A percentile compares a stretch with the other conserved stretches of the same genome.
These are phyloP conservation scores for Caracal caracal DNA, from an alignment of 2,113 vertebrate species.

Conservation along the genomic window DNA sequence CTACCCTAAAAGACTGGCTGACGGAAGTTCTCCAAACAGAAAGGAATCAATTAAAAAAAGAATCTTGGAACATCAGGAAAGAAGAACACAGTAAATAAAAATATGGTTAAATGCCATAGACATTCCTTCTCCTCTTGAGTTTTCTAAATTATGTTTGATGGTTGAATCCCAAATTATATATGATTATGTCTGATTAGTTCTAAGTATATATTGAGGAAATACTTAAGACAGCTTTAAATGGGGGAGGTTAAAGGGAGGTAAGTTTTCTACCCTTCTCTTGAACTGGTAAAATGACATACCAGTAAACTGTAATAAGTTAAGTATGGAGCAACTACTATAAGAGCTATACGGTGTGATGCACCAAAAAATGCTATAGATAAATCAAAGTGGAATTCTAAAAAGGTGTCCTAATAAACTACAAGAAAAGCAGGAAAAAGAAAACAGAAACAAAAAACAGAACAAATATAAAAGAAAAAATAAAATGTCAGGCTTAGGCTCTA, in stretches of 20 bases:
- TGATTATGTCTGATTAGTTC: neutral
- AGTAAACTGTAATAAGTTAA: neutral
- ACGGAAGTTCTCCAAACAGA: neutral
- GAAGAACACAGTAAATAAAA: neutral
- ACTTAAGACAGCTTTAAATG: neutral
- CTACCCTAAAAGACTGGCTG: neutral
- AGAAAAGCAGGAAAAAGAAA: neutral
- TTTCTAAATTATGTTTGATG: conserved; percentile 23
- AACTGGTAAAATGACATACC: neutral
- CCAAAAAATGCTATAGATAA: neutral
- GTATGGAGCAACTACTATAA: neutral
- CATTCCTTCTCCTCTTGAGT: neutral
- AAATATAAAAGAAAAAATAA: neutral
- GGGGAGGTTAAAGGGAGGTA: neutral
- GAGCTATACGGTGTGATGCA: neutral
- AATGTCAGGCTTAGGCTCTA: neutral
- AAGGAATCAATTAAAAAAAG: neutral
- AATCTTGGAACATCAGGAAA: neutral
- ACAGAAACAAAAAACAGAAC: neutral
- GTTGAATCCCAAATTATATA: neutral
- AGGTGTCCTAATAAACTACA: neutral
- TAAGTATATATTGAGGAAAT: neutral
- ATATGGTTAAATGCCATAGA: neutral
- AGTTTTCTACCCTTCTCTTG: neutral
- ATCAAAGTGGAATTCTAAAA: neutral